These are phyloP conservation scores for Kradibia gibbosae DNA, from an alignment of 1,140 invertebrate species.

Conservation along the genomic window DNA sequence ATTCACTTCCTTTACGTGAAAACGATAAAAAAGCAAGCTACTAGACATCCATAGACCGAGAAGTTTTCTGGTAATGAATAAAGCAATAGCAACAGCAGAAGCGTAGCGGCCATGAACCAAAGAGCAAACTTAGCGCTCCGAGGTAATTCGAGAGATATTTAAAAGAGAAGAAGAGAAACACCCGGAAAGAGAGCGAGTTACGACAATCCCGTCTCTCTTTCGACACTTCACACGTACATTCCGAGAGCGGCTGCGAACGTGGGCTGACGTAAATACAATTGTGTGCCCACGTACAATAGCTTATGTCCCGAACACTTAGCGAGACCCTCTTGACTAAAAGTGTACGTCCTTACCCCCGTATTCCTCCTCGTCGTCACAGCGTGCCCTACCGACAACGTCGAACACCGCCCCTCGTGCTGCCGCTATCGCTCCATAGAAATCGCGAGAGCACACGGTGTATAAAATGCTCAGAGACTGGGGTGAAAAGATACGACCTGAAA, in stretches of 20 bases:
- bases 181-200: not conserved
- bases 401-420: not conserved
- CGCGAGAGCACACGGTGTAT: slow-evolving; percentile 1
- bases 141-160: slow-evolving; percentile 66
- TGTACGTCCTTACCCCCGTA: not conserved
- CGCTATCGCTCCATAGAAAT: not conserved
- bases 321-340: slow-evolving; percentile 53
- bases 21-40: slow-evolving; percentile 40
- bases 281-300: slow-evolving; percentile 56
- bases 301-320: slow-evolving; percentile 54
- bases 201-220: slow-evolving; percentile 32
- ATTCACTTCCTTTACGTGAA: slow-evolving; percentile 38
- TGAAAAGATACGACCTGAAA: slow-evolving; percentile 26
- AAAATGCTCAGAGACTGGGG: slow-evolving; percentile 19
- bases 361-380: not conserved
- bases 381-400: not conserved
- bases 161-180: slow-evolving; percentile 51
- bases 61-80: slow-evolving; percentile 16
- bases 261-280: slow-evolving; percentile 61
- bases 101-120: not conserved
- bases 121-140: slow-evolving; percentile 27
- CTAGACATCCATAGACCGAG: not conserved
- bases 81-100: not conserved
- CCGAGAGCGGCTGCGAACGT: slow-evolving; percentile 49
- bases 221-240: slow-evolving; percentile 7